A percentile compares a stretch with the other conserved stretches of the same genome.
These are phyloP conservation scores for Holothuria glaberrima DNA, from an alignment of 35 echinoderm and acorn worm genomes.

Conservation along the genomic window DNA sequence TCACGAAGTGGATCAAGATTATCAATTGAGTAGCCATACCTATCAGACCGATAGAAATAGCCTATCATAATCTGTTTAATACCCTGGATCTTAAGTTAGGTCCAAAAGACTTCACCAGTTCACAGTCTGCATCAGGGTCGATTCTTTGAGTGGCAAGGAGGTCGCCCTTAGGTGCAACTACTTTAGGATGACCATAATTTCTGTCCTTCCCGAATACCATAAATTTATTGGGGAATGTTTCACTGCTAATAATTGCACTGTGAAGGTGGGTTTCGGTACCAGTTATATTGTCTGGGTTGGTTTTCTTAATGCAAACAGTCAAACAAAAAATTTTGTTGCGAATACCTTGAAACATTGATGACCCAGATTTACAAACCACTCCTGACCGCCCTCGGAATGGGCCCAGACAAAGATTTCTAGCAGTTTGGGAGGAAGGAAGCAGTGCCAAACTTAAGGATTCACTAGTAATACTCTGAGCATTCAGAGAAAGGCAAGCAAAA, in stretches of 20 bases:
- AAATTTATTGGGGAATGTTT: slow-evolving; percentile 48
- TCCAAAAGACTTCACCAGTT: slow-evolving; percentile 59
- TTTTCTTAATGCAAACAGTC: slow-evolving; percentile 21
- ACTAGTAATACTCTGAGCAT: background rate
- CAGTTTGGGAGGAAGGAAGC: too few relatives aligned
- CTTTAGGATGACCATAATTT: slow-evolving; percentile 7
- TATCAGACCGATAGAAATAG: slow-evolving; percentile 3
- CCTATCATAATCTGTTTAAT: slow-evolving; percentile 36
- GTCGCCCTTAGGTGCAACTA: slow-evolving; percentile 46
- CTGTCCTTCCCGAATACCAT: slow-evolving; percentile 15
- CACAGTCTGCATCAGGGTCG: slow-evolving; percentile 47
- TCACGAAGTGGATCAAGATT: background rate
- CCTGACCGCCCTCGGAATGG: background rate
- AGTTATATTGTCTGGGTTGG: slow-evolving; percentile 56
- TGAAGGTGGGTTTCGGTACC: slow-evolving; percentile 56
- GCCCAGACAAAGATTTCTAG: background rate
- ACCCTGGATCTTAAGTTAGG: slow-evolving; percentile 15
- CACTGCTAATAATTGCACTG: slow-evolving; percentile 31
- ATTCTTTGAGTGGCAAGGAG: slow-evolving; percentile 28
- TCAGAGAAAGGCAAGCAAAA: background rate
- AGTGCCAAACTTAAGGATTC: background rate
- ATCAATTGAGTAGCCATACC: slow-evolving; percentile 6
- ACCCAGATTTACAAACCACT: slow-evolving; percentile 25
- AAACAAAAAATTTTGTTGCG: slow-evolving; percentile 43
- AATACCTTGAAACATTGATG: slow-evolving; percentile 60